Evolutionary conservation across 1,140 invertebrate species (phyloP).

Genomic region (Drosophila nannoptera): DNA sequence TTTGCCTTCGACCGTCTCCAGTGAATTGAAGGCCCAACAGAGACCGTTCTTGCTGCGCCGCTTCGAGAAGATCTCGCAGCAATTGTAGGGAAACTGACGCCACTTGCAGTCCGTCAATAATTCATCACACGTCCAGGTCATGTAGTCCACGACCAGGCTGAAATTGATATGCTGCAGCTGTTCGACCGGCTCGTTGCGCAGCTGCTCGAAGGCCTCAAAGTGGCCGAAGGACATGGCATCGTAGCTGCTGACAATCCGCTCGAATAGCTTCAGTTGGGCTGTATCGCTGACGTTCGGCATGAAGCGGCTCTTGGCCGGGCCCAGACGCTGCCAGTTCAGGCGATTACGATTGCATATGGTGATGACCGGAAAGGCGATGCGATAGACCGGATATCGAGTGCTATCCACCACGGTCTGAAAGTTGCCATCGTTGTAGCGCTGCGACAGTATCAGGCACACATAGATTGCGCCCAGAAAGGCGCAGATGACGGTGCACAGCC

Average conservation of each 20-base stretch:
- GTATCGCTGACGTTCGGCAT: slow-evolving; percentile 52
- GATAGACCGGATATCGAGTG: slow-evolving; percentile 67
- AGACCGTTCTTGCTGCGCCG: slow-evolving; percentile 81
- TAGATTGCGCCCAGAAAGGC: slow-evolving; percentile 69
- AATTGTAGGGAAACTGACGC: slow-evolving; percentile 56
- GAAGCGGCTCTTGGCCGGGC: slow-evolving; percentile 53
- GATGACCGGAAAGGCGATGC: slow-evolving; percentile 72
- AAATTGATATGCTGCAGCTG: slow-evolving; percentile 65
- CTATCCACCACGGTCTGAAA: slow-evolving; percentile 74
- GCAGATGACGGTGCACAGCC: slow-evolving; percentile 61
- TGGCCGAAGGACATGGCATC: slow-evolving; percentile 61
- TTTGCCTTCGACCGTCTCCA: slow-evolving; percentile 72
- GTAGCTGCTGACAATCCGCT: slow-evolving; percentile 53
- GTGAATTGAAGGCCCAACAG: slow-evolving; percentile 81
- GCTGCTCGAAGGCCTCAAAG: slow-evolving; percentile 59
- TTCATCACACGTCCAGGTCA: slow-evolving; percentile 73
- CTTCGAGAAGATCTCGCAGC: slow-evolving; percentile 71
- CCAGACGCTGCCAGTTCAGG: slow-evolving; percentile 67
- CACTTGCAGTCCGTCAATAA: slow-evolving; percentile 64
- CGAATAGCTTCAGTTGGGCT: slow-evolving; percentile 46
- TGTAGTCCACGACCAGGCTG: slow-evolving; percentile 63
- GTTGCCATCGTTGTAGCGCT: slow-evolving; percentile 60
- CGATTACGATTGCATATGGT: slow-evolving; percentile 77
- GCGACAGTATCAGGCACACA: slow-evolving; percentile 67
- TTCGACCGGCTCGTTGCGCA: slow-evolving; percentile 47